Evolutionary conservation across 2,113 vertebrate species (phyloP).

Genomic region (Casuarius casuarius): DNA sequence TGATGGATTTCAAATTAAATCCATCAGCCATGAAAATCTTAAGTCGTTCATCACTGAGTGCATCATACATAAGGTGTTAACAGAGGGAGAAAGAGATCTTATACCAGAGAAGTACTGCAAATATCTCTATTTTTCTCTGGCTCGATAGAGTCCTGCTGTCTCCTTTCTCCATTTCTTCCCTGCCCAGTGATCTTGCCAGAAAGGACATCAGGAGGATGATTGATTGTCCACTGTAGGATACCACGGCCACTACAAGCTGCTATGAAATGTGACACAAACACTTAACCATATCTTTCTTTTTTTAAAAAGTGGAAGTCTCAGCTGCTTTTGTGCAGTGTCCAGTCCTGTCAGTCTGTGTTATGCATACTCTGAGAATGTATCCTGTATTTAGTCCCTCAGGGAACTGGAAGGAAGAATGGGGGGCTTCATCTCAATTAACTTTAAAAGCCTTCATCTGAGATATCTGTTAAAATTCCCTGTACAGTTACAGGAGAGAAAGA

Average conservation of each 20-base stretch:
- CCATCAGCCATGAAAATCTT: constrained; percentile 13
- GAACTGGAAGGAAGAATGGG: background rate
- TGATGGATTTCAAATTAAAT: constrained; percentile 33
- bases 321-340: background rate
- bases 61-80: background rate
- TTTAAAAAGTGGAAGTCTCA: background rate
- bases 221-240: background rate
- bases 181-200: background rate
- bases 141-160: background rate
- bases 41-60: background rate
- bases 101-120: background rate
- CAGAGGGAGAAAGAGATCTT: background rate
- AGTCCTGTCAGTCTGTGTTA: background rate
- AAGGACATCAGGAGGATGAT: background rate
- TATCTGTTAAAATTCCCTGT: background rate
- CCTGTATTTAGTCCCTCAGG: background rate
- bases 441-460: background rate
- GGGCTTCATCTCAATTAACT: background rate
- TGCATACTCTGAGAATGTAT: background rate
- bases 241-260: background rate
- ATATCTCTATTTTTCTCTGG: background rate
- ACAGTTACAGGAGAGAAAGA: background rate
- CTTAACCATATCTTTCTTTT: background rate
- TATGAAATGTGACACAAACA: background rate
- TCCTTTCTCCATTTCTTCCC: background rate